These are phyloP conservation scores for Mola mola DNA, from an alignment of 2,113 vertebrate species.

Conservation along the genomic window DNA sequence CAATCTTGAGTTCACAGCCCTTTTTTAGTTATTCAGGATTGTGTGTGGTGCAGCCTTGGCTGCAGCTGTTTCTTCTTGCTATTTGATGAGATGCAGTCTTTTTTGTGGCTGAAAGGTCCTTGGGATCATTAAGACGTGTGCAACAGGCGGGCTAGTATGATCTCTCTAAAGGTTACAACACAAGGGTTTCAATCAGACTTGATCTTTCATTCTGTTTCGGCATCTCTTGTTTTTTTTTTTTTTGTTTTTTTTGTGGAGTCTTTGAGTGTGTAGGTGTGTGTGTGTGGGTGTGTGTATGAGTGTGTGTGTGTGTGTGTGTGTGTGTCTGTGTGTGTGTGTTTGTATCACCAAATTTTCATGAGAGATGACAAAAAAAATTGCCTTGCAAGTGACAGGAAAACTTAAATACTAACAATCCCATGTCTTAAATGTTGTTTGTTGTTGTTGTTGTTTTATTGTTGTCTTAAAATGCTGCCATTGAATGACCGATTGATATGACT, in stretches of 20 bases:
- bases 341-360: too few species aligned
- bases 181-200: slow-evolving; percentile 25
- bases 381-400: too few species aligned
- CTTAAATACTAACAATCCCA: too few species aligned
- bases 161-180: slow-evolving; percentile 15
- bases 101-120: slow-evolving; percentile 21
- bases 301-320: too few species aligned
- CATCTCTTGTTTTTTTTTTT: not conserved
- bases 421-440: too few species aligned
- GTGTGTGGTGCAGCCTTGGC: slow-evolving; percentile 15
- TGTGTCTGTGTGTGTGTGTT: slow-evolving; percentile 2
- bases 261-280: too few species aligned
- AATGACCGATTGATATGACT: too few species aligned
- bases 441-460: too few species aligned
- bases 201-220: slow-evolving; percentile 30
- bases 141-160: slow-evolving; percentile 6
- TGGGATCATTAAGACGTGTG: slow-evolving; percentile 38
- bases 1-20: slow-evolving; percentile 37
- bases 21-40: not conserved
- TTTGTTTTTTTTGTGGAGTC: not conserved
- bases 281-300: too few species aligned
- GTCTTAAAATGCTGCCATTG: too few species aligned
- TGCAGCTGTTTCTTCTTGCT: slow-evolving; percentile 28
- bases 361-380: too few species aligned
- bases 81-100: slow-evolving; percentile 45